Conservation (phyloP, 1,140 invertebrate species). For the Megalopta genalis region DNA sequence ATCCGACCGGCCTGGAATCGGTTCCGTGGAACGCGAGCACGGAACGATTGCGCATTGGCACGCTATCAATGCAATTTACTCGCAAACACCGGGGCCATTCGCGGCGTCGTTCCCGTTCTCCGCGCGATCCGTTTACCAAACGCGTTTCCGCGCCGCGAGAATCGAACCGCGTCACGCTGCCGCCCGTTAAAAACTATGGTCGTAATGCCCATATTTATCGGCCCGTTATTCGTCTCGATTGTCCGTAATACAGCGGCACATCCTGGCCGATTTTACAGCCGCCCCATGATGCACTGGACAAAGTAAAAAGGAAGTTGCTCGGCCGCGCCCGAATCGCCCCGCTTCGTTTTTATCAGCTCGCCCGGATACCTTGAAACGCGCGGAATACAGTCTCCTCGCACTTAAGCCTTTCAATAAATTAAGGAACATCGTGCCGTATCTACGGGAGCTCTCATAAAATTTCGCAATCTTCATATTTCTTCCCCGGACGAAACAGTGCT, state of each 20-base stretch:
- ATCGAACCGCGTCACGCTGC: conserved; percentile 28
- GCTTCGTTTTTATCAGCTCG: too few species aligned
- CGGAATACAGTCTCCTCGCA: background rate
- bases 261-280: background rate
- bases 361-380: background rate
- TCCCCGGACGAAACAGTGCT: background rate
- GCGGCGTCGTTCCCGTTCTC: conserved; percentile 37
- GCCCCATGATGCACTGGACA: background rate
- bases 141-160: conserved; percentile 13
- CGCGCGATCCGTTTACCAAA: conserved; percentile 42
- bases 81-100: conserved; percentile 23
- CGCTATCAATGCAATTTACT: conserved; percentile 52
- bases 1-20: conserved; percentile 18
- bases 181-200: conserved; percentile 16
- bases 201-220: background rate
- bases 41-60: conserved; percentile 36
- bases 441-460: conserved; percentile 30
- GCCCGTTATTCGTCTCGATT: background rate
- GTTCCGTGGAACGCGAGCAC: background rate
- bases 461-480: conserved; percentile 25
- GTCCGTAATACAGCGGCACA: background rate
- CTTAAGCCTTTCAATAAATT: background rate
- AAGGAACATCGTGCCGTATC: background rate
- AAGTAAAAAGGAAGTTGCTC: too few species aligned
- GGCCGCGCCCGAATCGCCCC: too few species aligned